phyloP scores from a whole-genome alignment of 2,113 vertebrate species.

The Melospiza melodia region DNA sequence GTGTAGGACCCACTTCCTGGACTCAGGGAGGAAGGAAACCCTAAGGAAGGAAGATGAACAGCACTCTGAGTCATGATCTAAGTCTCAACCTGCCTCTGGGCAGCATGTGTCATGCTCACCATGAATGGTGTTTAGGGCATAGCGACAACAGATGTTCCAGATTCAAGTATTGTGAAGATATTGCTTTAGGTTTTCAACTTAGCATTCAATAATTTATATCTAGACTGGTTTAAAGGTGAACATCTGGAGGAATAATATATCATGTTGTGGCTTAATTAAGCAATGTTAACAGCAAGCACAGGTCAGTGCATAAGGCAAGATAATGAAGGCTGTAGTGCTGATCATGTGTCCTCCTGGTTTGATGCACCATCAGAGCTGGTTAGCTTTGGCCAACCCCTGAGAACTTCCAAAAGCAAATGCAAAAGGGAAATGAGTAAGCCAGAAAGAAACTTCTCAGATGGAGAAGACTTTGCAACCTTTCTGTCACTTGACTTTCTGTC shows the following conservation, averaged over 20 bases:
- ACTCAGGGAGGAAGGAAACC: slow-evolving; percentile 38
- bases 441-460: not conserved
- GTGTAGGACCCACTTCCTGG: not conserved
- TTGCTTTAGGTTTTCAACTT: not conserved
- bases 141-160: not conserved
- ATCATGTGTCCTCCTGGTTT: fast-evolving
- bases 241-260: not conserved
- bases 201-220: not conserved
- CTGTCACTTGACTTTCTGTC: not conserved
- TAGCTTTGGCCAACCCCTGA: not conserved
- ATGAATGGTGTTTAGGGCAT: not conserved
- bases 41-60: slow-evolving; percentile 41
- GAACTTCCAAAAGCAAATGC: not conserved
- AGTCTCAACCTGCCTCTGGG: not conserved
- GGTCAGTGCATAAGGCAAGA: not conserved
- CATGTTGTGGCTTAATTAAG: not conserved
- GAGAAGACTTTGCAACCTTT: not conserved
- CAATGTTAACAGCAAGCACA: not conserved
- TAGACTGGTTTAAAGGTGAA: not conserved
- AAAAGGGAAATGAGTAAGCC: not conserved
- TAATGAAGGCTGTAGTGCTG: not conserved
- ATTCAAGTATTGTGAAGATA: not conserved
- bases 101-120: not conserved
- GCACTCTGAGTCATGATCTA: not conserved
- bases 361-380: not conserved